These are phyloP conservation scores for Rhyacophila brunnea DNA, from an alignment of 1,140 invertebrate species.

Conservation along the genomic window DNA sequence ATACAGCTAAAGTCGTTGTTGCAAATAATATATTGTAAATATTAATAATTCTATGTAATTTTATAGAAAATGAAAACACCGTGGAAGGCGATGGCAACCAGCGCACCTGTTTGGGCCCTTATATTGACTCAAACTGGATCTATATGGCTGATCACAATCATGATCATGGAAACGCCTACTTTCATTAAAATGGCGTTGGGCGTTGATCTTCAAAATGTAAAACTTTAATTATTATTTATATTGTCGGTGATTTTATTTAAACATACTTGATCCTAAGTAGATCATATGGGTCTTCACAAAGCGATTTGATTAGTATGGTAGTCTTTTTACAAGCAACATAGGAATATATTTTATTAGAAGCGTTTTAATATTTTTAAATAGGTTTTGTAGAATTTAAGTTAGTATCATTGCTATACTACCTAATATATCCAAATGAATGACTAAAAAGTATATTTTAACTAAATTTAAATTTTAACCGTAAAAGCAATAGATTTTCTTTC, in stretches of 20 bases:
- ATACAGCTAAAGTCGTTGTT: too few species aligned
- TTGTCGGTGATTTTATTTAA: neutral
- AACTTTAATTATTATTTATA: neutral
- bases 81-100: slow-evolving; percentile 9
- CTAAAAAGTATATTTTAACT: too few species aligned
- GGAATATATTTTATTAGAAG: neutral
- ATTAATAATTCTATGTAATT: too few species aligned
- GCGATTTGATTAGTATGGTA: neutral
- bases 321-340: neutral
- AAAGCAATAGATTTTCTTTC: too few species aligned
- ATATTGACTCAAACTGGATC: slow-evolving; percentile 55
- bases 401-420: neutral
- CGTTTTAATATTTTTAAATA: neutral
- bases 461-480: too few species aligned
- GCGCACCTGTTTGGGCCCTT: slow-evolving; percentile 38
- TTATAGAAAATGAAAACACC: slow-evolving; percentile 4
- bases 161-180: slow-evolving; percentile 8
- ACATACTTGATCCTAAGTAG: neutral
- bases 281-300: too few species aligned
- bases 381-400: neutral
- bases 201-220: slow-evolving; percentile 14
- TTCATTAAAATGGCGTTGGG: slow-evolving; percentile 14
- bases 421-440: too few species aligned
- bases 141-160: slow-evolving; percentile 62
- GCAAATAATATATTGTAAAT: too few species aligned